Conservation (phyloP, 2,888 invertebrate genomes). For the Ophion slaviceki region DNA sequence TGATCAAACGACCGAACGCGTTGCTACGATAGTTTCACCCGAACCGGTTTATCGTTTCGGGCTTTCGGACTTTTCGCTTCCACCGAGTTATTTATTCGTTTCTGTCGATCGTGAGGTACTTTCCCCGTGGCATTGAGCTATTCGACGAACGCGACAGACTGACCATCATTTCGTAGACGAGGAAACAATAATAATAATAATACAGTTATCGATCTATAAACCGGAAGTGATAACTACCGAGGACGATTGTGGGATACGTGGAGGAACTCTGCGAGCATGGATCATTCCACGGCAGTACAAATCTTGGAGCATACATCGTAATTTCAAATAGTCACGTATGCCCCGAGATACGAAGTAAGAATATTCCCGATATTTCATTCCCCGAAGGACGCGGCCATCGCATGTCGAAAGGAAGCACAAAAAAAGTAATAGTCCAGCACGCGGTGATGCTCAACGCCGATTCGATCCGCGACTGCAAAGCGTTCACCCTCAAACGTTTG, state of each 20-base stretch:
- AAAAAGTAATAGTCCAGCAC: slow-evolving; percentile 35
- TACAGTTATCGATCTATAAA: slow-evolving; percentile 1
- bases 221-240: slow-evolving; percentile 17
- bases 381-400: slow-evolving; percentile 1
- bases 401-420: slow-evolving; percentile 52
- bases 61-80: slow-evolving; percentile 53
- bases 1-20: background rate
- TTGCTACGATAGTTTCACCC: slow-evolving; percentile 38
- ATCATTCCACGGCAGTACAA: slow-evolving; percentile 59
- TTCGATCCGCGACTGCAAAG: background rate
- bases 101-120: slow-evolving; percentile 35
- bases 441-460: background rate
- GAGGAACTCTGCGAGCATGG: slow-evolving; percentile 31
- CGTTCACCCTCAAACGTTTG: slow-evolving; percentile 21
- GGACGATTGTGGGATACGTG: slow-evolving; percentile 9
- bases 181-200: slow-evolving; percentile 14
- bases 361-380: slow-evolving; percentile 21
- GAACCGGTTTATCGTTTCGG: slow-evolving; percentile 22
- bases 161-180: slow-evolving; percentile 23
- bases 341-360: slow-evolving; percentile 52
- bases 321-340: slow-evolving; percentile 42
- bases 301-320: slow-evolving; percentile 40
- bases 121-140: background rate
- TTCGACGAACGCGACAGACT: slow-evolving; percentile 30
- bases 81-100: slow-evolving; percentile 30